Base-by-base conservation (phyloP, 2,797 vertebrate species). In the Thalassophryne amazonica region DNA sequence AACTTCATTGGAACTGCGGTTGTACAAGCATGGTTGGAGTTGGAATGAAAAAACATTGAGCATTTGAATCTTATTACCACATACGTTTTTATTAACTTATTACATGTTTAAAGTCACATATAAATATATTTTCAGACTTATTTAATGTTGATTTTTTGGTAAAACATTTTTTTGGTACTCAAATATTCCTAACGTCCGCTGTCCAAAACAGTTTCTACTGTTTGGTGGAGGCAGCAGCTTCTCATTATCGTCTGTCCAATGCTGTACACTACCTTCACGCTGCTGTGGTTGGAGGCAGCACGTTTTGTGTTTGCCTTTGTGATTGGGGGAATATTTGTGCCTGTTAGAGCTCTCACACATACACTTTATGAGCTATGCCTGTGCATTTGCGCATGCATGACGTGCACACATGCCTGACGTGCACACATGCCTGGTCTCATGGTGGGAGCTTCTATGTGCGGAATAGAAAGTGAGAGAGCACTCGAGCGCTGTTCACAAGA, bases 231-330 rank as follows among this genome's bases (percentile, higher is more conserved):
- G 46, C 75, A 78, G 64, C 76, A 67, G 76, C 72, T 81, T 75
- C 68, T 75, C 61, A 71, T 76, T 68, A 71, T 41, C 67, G 17
- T 39, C 66, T 55, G 21, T 60, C 52, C 56, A 15, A 70, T 51
- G 63, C 65, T 14, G 33, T 55, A 12, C 60, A 38, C 69, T 69
- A 17, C 53, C 60, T 53, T 50, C 64, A 50, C 71, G 58, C 60
- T 55, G 59, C 63, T 73, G 73, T 55, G 76, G 75, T 73, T 1
- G 54, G 42, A 66, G 61, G 72, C 67, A 60, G 78, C 69, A 70
- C 40, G 54, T 69, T 79, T 70, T 68, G 81, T 74, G 69, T 79
- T 76, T 75, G 76, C 61, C 67, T 81, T 73, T 76, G 74, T 77
- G 71, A 73, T 49, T 50, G 72, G 69, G 55, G 6, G 59, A 72